Evolutionary conservation across 2,888 invertebrate species (phyloP), one percentile per base, ranked within the genome.

Genomic region (Drosophila quasianomalipes): DNA sequence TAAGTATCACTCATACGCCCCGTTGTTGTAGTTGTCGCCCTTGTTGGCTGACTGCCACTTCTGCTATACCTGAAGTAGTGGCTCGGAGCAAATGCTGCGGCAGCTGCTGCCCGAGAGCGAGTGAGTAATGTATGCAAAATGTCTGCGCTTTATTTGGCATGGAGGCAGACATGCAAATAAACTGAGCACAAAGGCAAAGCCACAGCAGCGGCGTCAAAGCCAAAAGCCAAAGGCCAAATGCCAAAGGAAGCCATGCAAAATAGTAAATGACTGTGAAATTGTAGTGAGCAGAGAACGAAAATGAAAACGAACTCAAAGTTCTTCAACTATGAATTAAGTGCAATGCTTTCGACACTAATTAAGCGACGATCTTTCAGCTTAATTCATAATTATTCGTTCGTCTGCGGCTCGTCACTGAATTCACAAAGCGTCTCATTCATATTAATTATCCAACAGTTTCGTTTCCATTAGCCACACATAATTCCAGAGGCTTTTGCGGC

Each of bases 1-100:
- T 75, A 83, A 85, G 88, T 77, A 90, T 79, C 86, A 90, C 83
- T 85, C 89, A 90, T 90, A 85, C 88, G 85, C 73, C 79, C 81
- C 83, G 79, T 79, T 67, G 69, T 53, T 37, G 47, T 26, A 26
- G 65, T 61, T 74, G 65, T 62, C 62, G 73, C 51, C 55, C 61
- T 65, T 57, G 73, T 39, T 76, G 57, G 54, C 61, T 53, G 66
- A 26, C 64, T 76, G 71, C 72, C 66, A 81, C 77, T 72, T 72
- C 57, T 66, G n/a, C 52, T 47, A 44, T 52, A 75, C 87, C 82
- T 82, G 67, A 77, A 82, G 82, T 78, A 76, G 64, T 71, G 86
- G 65, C 83, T 58, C 57, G 44, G 33, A 76, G 64, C 59, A 49
- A 33, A 51, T 47, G 35, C 67, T 44, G 64, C 19, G 66, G 37